Conservation (phyloP, 2,888 invertebrate genomes). For the Marasmarcha lunaedactyla region DNA sequence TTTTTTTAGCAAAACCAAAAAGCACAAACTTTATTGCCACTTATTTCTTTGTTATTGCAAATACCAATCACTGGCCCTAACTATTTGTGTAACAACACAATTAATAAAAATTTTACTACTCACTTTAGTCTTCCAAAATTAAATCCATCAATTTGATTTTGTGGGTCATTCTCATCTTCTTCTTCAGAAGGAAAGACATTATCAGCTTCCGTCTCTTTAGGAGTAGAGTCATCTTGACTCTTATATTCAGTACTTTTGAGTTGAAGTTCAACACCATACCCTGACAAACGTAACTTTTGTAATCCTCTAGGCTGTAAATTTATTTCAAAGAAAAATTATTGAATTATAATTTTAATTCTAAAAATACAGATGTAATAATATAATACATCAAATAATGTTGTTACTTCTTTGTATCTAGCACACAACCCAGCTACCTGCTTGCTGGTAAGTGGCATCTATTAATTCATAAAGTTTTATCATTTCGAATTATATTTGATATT, state of each 20-base stretch:
- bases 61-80: too few species aligned
- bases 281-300: slow-evolving; percentile 82
- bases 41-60: too few species aligned
- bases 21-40: too few species aligned
- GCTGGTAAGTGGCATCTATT: too few species aligned
- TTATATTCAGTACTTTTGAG: slow-evolving; percentile 99
- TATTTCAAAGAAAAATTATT: slow-evolving; percentile 9
- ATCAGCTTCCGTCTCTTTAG: slow-evolving; percentile 72
- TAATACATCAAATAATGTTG: too few species aligned
- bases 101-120: slow-evolving; percentile 23
- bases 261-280: slow-evolving; percentile 98
- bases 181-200: slow-evolving; percentile 48
- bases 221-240: slow-evolving; percentile 92
- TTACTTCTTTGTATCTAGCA: too few species aligned
- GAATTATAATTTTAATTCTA: slow-evolving; percentile 16
- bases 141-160: slow-evolving; percentile 87
- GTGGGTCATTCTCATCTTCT: slow-evolving; percentile 72
- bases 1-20: too few species aligned
- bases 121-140: slow-evolving; percentile 90
- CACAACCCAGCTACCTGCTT: too few species aligned
- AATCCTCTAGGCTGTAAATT: slow-evolving; percentile 43
- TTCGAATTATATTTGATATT: too few species aligned
- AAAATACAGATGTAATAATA: background rate
- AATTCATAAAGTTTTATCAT: too few species aligned
- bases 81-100: too few species aligned